Evolutionary conservation across 2,797 vertebrate genomes (phyloP).

Genomic region (Coluber constrictor): DNA sequence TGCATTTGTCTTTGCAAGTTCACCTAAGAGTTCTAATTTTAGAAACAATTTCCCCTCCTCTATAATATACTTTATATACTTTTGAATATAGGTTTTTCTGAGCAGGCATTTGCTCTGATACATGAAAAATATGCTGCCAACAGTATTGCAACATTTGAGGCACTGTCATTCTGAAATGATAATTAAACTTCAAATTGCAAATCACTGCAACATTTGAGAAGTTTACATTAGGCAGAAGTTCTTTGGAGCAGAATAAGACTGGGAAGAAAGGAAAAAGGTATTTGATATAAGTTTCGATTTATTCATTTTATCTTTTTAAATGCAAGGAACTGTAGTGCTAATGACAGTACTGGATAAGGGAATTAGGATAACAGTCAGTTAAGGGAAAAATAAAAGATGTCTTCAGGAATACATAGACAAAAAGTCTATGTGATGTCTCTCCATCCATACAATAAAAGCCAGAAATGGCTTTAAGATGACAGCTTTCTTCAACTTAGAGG

Average conservation of each 20-base stretch:
- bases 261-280: not conserved
- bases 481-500: too few relatives aligned
- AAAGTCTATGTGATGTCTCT: not conserved
- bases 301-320: not conserved
- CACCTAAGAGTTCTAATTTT: not conserved
- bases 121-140: not conserved
- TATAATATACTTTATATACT: not conserved
- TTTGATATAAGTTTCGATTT: not conserved
- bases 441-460: not conserved
- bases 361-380: not conserved
- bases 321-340: not conserved
- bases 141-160: not conserved
- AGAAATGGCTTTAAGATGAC: too few relatives aligned
- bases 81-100: not conserved
- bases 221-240: not conserved
- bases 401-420: not conserved
- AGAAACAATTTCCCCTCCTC: not conserved
- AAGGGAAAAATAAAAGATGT: not conserved
- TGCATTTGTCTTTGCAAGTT: not conserved
- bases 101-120: not conserved
- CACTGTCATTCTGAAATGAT: not conserved
- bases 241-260: not conserved
- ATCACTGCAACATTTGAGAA: not conserved
- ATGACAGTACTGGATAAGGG: not conserved
- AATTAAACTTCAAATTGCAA: not conserved